Conservation (phyloP, 2,113 vertebrate genomes). For the Sinocyclocheilus anshuiensis region DNA sequence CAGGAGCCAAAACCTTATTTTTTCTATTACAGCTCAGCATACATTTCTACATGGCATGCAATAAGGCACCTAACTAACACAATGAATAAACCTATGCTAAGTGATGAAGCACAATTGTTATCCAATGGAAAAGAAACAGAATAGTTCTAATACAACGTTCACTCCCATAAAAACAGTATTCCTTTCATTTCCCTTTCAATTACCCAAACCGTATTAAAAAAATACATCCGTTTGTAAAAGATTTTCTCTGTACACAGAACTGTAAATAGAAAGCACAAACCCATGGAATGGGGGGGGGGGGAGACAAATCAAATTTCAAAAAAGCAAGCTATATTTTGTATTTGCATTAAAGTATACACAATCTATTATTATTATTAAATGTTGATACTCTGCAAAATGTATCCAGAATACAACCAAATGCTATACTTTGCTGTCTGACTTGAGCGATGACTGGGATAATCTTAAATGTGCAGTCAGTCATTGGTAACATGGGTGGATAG, state of each 20-base stretch:
- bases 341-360: constrained; percentile 70
- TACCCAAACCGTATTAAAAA: constrained; percentile 79
- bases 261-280: constrained; percentile 74
- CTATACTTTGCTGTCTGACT: constrained; percentile 69
- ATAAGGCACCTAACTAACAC: constrained; percentile 86
- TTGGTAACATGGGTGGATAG: constrained; percentile 64
- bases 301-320: constrained; percentile 40
- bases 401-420: constrained; percentile 64
- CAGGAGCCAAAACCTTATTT: constrained; percentile 69
- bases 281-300: constrained; percentile 57
- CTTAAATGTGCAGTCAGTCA: constrained; percentile 52
- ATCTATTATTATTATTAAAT: constrained; percentile 65
- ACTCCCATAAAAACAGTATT: constrained; percentile 77
- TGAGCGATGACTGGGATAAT: constrained; percentile 64
- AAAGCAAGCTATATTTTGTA: constrained; percentile 67
- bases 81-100: constrained; percentile 82
- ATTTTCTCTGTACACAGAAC: constrained; percentile 74
- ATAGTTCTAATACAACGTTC: constrained; percentile 73
- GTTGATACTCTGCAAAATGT: constrained; percentile 64
- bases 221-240: constrained; percentile 81
- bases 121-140: constrained; percentile 63
- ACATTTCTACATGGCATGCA: constrained; percentile 83
- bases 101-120: constrained; percentile 77
- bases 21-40: constrained; percentile 75
- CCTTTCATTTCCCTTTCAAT: constrained; percentile 76